phyloP scores from a whole-genome alignment of 2,888 invertebrate genomes.

The Patella depressa region DNA sequence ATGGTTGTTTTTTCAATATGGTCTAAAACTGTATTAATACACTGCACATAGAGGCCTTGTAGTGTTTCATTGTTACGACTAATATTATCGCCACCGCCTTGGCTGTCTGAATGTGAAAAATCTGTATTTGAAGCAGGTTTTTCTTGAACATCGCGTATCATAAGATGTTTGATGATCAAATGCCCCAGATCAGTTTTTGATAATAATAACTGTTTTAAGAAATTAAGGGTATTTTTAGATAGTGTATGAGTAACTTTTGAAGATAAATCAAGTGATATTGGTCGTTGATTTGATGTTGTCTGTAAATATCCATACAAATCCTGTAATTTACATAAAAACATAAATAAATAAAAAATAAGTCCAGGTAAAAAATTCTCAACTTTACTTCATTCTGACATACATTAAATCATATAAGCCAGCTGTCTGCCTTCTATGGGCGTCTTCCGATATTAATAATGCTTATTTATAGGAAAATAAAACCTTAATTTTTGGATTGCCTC shows the following conservation, averaged over 20 bases:
- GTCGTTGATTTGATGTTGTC: too few relatives aligned
- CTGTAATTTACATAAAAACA: constrained; percentile 50
- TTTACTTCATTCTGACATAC: too few relatives aligned
- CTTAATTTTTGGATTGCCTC: too few relatives aligned
- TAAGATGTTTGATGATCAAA: constrained; percentile 41
- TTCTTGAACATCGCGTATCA: constrained; percentile 19
- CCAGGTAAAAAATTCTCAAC: too few relatives aligned
- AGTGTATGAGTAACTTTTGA: constrained; percentile 16
- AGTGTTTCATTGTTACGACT: constrained; percentile 47
- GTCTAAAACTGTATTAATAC: constrained; percentile 51
- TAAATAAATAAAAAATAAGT: too few relatives aligned
- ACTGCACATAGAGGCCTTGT: constrained; percentile 50
- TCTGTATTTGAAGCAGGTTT: constrained; percentile 30
- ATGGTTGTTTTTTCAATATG: constrained; percentile 20
- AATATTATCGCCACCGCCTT: not conserved
- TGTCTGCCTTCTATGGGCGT: too few relatives aligned
- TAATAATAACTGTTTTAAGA: constrained; percentile 40
- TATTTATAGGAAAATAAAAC: too few relatives aligned
- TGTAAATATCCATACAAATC: constrained; percentile 55
- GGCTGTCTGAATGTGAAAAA: constrained; percentile 26
- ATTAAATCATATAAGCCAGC: too few relatives aligned
- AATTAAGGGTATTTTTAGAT: constrained; percentile 24
- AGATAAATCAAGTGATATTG: not conserved
- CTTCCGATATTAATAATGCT: too few relatives aligned
- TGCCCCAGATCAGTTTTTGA: constrained; percentile 49